These are phyloP conservation scores for Planiliza haematocheilus DNA, from an alignment of 2,113 vertebrate genomes.

Conservation along the genomic window DNA sequence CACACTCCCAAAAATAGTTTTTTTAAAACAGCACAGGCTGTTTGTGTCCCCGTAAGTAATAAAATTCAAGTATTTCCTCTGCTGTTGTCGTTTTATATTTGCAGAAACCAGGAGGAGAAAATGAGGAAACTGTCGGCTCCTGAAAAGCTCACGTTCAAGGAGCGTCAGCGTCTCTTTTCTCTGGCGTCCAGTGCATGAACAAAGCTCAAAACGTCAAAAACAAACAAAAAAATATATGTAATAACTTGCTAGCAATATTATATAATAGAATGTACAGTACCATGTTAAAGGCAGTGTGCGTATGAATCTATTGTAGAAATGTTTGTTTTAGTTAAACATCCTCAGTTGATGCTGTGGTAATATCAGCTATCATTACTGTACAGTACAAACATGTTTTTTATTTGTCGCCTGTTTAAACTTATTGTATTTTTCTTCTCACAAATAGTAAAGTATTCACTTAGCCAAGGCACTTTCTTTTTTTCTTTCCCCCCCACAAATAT, in stretches of 20 bases:
- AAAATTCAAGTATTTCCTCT: constrained; percentile 35
- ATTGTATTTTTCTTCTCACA: background rate
- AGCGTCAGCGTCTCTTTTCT: constrained; percentile 76
- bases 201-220: constrained; percentile 16
- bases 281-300: background rate
- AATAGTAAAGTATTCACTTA: constrained; percentile 25
- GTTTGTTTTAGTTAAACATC: constrained; percentile 1
- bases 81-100: background rate
- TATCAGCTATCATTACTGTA: background rate
- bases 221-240: background rate
- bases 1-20: background rate
- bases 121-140: constrained; percentile 38
- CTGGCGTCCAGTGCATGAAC: constrained; percentile 53
- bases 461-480: constrained; percentile 6
- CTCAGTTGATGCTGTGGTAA: no score
- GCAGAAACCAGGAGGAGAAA: constrained; percentile 56
- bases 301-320: background rate
- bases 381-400: background rate
- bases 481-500: no score
- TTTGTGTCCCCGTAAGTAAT: background rate
- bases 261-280: constrained; percentile 3
- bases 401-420: background rate
- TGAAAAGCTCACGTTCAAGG: constrained; percentile 77
- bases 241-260: background rate
- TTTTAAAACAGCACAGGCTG: background rate